Evolutionary conservation across 1,140 invertebrate genomes (phyloP), one percentile per base, ranked within the genome.

Genomic region (Microplitis demolitor): DNA sequence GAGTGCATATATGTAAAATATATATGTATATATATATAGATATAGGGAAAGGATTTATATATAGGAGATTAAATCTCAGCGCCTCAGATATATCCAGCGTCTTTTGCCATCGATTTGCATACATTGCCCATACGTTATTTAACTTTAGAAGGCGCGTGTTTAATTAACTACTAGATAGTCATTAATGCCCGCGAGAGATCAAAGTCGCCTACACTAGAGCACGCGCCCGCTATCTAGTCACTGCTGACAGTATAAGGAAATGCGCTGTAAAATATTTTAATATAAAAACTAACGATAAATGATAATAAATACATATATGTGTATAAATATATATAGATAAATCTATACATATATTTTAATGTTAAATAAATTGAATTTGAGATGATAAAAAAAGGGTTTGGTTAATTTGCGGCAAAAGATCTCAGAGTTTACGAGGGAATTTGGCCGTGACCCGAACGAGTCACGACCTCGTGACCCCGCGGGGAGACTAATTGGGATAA

Each of bases 161-260:
- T 69, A 69, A 69, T 69, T 61, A 69, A 69, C 67, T 37, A 69
- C 54, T 16, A 24, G 67, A 61, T 60, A 69, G 54, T 69, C 67
- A 69, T 69, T 69, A 69, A 69, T 69, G 35, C 54, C 54, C 54
- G 66, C 11, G 33, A 69, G 16, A 69, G 67, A 69, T 69, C 67
- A 69, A 69, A 60, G 67, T 69, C 67, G 67, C 67, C 54, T 69
- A 45, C 54, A 35, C 66, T 37, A 13, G 11, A 53, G 39, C 64
- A 64, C 62, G 37, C 62, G 62, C 35, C 62, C 37, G 14, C 37
- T 39, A 39, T 64, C 14, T 24, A 24, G 24, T 2, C 24, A 2
- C 0, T 1, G 24, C 24, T 39, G 14, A 31, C n/a, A 14, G 24
- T 16, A 56, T 13, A 31, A 56, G 54, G 54, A 56, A 56, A 56